A percentile compares a stretch with the other conserved stretches of the same genome.
phyloP scores from a whole-genome alignment of 2,113 vertebrate genomes.

The Alethe diademata region DNA sequence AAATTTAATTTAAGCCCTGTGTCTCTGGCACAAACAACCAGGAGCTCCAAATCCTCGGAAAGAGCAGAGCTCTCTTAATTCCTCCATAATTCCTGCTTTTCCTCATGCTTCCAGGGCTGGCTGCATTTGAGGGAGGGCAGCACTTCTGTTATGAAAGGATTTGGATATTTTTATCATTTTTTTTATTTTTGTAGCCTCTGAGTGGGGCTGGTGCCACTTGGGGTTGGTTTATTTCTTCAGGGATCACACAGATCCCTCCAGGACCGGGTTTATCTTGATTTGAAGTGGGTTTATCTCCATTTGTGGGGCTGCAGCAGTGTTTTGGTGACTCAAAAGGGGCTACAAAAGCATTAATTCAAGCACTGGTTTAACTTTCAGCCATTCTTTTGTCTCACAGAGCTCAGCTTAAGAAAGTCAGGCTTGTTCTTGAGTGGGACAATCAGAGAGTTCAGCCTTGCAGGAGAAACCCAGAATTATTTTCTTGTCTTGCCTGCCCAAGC shows the following conservation, averaged over 20 bases:
- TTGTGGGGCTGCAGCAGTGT: background rate
- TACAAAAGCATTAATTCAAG: background rate
- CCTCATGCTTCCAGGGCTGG: background rate
- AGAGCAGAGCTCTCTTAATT: background rate
- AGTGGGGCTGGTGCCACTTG: background rate
- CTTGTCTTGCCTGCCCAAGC: background rate
- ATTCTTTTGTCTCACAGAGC: background rate
- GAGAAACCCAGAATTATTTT: background rate
- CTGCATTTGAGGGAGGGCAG: background rate
- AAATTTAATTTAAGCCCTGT: constrained; percentile 12
- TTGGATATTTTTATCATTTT: background rate
- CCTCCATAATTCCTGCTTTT: background rate
- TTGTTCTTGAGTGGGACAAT: background rate
- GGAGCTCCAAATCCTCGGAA: background rate
- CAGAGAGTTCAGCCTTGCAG: background rate
- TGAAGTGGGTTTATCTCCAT: background rate
- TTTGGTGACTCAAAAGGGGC: background rate
- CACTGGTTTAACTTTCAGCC: background rate
- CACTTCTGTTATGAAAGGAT: fast-evolving
- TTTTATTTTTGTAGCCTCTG: background rate
- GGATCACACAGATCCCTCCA: background rate
- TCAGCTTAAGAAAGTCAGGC: background rate
- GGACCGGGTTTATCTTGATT: background rate
- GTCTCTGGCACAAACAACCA: background rate
- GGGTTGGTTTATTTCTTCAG: background rate